Evolutionary conservation across 2,113 vertebrate species (phyloP).

Genomic region (Rattus rattus): DNA sequence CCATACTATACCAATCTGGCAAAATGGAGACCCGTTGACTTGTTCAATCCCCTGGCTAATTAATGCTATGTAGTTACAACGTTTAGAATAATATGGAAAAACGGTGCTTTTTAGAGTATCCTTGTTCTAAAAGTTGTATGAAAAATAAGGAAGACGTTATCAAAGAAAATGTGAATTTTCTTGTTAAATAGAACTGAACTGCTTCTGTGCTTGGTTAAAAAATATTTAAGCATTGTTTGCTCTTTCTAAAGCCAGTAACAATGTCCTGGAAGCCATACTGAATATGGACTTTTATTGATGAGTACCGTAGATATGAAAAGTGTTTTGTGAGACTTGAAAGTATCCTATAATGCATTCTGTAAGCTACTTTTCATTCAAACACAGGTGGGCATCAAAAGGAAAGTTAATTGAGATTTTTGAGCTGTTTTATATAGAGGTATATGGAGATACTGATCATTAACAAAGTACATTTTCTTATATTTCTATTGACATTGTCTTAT

Average conservation of each 20-base stretch:
- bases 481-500: neutral
- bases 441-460: neutral
- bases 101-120: neutral
- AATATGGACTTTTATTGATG: neutral
- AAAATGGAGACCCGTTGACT: neutral
- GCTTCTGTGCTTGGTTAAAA: neutral
- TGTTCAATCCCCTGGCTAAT: neutral
- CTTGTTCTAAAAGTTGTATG: neutral
- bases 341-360: neutral
- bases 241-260: neutral
- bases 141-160: neutral
- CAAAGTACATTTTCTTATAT: neutral
- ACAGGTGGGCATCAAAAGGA: neutral
- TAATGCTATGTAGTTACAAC: neutral
- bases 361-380: neutral
- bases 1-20: neutral
- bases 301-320: neutral
- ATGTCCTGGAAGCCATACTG: neutral
- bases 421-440: neutral
- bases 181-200: neutral
- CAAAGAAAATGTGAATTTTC: neutral
- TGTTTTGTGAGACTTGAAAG: neutral
- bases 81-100: neutral
- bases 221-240: neutral
- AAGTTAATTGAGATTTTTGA: neutral